These are phyloP conservation scores for Lottia gigantea DNA, from an alignment of 2,888 invertebrate genomes.

Conservation along the genomic window DNA sequence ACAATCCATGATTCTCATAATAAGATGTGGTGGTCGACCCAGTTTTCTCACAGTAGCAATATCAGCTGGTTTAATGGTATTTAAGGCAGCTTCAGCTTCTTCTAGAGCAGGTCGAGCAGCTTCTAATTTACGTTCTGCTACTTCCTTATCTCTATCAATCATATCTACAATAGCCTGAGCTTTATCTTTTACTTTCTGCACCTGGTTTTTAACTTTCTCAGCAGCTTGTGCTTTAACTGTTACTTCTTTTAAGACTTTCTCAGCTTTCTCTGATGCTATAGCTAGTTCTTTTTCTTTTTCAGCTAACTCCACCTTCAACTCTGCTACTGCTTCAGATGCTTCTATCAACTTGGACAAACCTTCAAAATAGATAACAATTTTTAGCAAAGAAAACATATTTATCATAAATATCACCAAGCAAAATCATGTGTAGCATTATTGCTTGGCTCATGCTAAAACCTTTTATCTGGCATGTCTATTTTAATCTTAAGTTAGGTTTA, in stretches of 20 bases:
- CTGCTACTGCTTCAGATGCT: conserved; percentile 75
- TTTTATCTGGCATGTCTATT: too few relatives aligned
- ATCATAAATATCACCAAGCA: too few relatives aligned
- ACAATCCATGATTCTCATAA: conserved; percentile 69
- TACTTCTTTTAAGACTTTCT: conserved; percentile 72
- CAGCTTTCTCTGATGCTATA: conserved; percentile 83
- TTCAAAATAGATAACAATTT: conserved; percentile 23
- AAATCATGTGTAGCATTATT: too few relatives aligned
- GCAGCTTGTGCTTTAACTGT: conserved; percentile 68
- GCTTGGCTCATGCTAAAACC: too few relatives aligned
- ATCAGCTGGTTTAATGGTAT: conserved; percentile 71
- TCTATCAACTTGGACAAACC: conserved; percentile 67
- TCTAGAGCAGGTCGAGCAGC: conserved; percentile 67
- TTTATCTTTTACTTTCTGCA: conserved; percentile 69
- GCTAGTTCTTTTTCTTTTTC: conserved; percentile 86
- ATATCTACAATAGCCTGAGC: conserved; percentile 68
- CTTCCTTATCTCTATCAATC: conserved; percentile 63
- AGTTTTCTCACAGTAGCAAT: conserved; percentile 68
- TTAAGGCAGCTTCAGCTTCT: conserved; percentile 68
- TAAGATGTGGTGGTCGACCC: conserved; percentile 68
- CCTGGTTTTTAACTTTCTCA: conserved; percentile 68
- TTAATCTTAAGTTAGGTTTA: too few relatives aligned
- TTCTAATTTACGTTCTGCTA: conserved; percentile 66
- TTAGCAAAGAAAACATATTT: not conserved
- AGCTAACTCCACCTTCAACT: conserved; percentile 81